A percentile compares a stretch with the other conserved stretches of the same genome.
These are phyloP conservation scores for Tachina grossa DNA, from an alignment of 2,888 invertebrate species.

Conservation along the genomic window DNA sequence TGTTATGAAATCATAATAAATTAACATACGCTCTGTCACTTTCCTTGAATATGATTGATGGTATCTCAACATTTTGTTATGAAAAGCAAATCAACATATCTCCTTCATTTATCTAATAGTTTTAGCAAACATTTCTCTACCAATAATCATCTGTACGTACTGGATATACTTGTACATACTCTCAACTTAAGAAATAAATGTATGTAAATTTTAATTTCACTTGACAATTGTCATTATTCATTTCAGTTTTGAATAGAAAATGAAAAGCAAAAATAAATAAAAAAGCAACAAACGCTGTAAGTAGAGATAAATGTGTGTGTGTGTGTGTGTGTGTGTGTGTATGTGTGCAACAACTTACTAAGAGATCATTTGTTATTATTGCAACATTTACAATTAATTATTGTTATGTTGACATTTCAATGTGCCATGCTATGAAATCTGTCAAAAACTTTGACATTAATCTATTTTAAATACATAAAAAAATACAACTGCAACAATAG, in stretches of 20 bases:
- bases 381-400: slow-evolving; percentile 71
- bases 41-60: slow-evolving; percentile 44
- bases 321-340: no score
- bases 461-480: slow-evolving; percentile 71
- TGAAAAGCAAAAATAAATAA: slow-evolving; percentile 2
- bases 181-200: slow-evolving; percentile 58
- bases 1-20: slow-evolving; percentile 22
- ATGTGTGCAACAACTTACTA: slow-evolving; percentile 40
- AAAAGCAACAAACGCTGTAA: not conserved
- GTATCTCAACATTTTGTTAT: slow-evolving; percentile 33
- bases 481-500: slow-evolving; percentile 53
- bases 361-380: slow-evolving; percentile 70
- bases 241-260: slow-evolving; percentile 49
- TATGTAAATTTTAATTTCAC: slow-evolving; percentile 69
- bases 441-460: slow-evolving; percentile 71
- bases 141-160: not conserved
- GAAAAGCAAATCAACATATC: slow-evolving; percentile 59
- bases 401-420: slow-evolving; percentile 70
- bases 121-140: slow-evolving; percentile 18
- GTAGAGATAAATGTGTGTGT: slow-evolving; percentile 33
- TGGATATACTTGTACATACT: not conserved
- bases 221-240: slow-evolving; percentile 70
- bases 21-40: slow-evolving; percentile 25
- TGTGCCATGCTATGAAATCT: slow-evolving; percentile 71
- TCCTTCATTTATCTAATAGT: slow-evolving; percentile 17